A percentile compares a stretch with the other conserved stretches of the same genome.
Evolutionary conservation across 2,113 vertebrate species (phyloP).

Genomic region (Cochlearius cochlearius): DNA sequence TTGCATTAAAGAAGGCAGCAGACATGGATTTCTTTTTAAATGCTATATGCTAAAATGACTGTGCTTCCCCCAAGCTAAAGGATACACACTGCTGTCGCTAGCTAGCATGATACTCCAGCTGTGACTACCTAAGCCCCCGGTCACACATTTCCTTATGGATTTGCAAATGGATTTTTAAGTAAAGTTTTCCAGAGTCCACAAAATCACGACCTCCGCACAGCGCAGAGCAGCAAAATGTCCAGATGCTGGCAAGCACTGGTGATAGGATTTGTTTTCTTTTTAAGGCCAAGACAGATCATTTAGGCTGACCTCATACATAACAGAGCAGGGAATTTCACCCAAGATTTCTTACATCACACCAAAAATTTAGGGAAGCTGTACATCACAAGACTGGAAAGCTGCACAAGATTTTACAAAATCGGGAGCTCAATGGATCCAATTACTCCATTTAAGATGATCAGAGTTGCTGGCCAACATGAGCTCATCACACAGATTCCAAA

Average conservation of each 20-base stretch:
- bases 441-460: not conserved
- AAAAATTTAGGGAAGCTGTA: slow-evolving; percentile 14
- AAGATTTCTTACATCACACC: slow-evolving; percentile 4
- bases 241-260: not conserved
- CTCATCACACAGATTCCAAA: not conserved
- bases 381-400: slow-evolving; percentile 1
- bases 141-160: not conserved
- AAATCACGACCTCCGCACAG: not conserved
- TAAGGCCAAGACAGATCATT: slow-evolving; percentile 20
- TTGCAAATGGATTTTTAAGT: slow-evolving; percentile 22
- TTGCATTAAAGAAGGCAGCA: not conserved
- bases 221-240: not conserved
- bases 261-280: slow-evolving; percentile 29
- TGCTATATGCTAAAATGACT: not conserved
- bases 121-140: not conserved
- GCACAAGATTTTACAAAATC: not conserved
- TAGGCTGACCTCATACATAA: slow-evolving; percentile 42
- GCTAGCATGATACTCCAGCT: not conserved
- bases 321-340: slow-evolving; percentile 11
- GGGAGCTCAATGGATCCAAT: not conserved
- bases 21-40: not conserved
- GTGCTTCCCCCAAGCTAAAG: not conserved
- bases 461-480: slow-evolving; percentile 3
- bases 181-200: slow-evolving; percentile 35
- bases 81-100: not conserved